Percentiles rank a stretch among this genome's conserved stretches.
Conservation (phyloP, 1,140 invertebrate genomes). For the Drosophila dunni region DNA sequence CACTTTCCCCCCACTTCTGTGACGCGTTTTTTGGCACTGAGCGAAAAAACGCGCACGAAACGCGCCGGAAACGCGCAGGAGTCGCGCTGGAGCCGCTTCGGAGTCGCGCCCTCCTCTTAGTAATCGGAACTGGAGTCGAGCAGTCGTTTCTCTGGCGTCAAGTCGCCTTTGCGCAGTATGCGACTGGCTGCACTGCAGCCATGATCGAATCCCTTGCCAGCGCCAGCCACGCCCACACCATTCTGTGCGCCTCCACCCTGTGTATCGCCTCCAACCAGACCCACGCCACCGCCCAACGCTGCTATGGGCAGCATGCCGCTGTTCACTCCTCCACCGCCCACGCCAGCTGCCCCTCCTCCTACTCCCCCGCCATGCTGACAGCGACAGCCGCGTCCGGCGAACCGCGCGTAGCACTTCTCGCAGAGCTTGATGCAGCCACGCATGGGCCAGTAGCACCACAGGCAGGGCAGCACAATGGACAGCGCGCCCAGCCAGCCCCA, state of each 20-base stretch:
- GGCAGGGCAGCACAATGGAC: constrained; percentile 92
- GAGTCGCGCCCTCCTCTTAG: too few relatives aligned
- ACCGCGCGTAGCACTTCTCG: constrained; percentile 92
- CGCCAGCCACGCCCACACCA: constrained; percentile 9
- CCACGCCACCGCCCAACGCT: constrained; percentile 64
- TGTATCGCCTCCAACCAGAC: constrained; percentile 7
- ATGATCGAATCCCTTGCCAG: constrained; percentile 69
- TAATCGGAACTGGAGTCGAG: constrained; percentile 86
- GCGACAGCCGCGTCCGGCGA: constrained; percentile 88
- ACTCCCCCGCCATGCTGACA: constrained; percentile 82
- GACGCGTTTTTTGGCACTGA: constrained; percentile 43
- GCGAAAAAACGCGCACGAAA: constrained; percentile 53
- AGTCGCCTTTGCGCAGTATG: constrained; percentile 78
- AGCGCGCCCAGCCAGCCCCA: constrained; percentile 94
- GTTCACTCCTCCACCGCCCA: constrained; percentile 57
- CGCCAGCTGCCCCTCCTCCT: constrained; percentile 40
- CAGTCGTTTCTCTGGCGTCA: constrained; percentile 86
- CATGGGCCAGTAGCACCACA: constrained; percentile 96
- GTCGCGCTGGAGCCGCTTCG: constrained; percentile 1
- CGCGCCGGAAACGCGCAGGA: constrained; percentile 43
- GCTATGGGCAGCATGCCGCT: constrained; percentile 84
- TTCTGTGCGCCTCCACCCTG: constrained; percentile 16
- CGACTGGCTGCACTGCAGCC: constrained; percentile 78
- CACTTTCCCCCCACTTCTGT: constrained; percentile 19
- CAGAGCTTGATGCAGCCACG: constrained; percentile 91